phyloP scores from a whole-genome alignment of 2,888 invertebrate genomes.

The Drosophila sordidapex region DNA sequence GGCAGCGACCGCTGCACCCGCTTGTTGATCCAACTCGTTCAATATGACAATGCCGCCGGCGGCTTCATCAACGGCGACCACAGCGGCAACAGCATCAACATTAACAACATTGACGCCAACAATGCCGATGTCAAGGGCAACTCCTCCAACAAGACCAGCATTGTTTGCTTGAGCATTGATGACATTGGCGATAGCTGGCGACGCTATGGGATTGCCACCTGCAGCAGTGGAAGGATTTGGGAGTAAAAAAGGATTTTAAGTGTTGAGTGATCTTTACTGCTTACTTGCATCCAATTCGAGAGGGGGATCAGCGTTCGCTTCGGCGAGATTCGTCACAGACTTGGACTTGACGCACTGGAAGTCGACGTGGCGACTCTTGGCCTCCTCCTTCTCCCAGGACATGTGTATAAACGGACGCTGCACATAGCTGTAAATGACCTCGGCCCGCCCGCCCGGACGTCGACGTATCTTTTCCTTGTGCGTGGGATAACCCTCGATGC shows the following conservation, averaged over 20 bases:
- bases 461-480: slow-evolving; percentile 99
- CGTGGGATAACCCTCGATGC: slow-evolving; percentile 99
- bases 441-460: slow-evolving; percentile 96
- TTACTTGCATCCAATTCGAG: slow-evolving; percentile 84
- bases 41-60: slow-evolving; percentile 76
- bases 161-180: slow-evolving; percentile 70
- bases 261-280: neutral
- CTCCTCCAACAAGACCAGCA: slow-evolving; percentile 41
- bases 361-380: slow-evolving; percentile 99
- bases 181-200: slow-evolving; percentile 68
- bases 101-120: slow-evolving; percentile 60
- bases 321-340: slow-evolving; percentile 97
- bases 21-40: slow-evolving; percentile 76
- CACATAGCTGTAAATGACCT: slow-evolving; percentile 98
- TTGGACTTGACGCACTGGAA: slow-evolving; percentile 99
- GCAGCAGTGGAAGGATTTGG: neutral
- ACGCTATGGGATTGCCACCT: slow-evolving; percentile 84
- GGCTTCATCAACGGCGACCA: slow-evolving; percentile 80
- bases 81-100: slow-evolving; percentile 58
- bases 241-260: neutral
- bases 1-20: slow-evolving; percentile 62
- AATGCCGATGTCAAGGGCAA: slow-evolving; percentile 57
- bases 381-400: slow-evolving; percentile 99
- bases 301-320: slow-evolving; percentile 96
- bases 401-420: slow-evolving; percentile 98